Percentiles rank a stretch among this genome's conserved stretches.
Conservation (phyloP, 1,140 invertebrate species). For the Drosophila parabipectinata region DNA sequence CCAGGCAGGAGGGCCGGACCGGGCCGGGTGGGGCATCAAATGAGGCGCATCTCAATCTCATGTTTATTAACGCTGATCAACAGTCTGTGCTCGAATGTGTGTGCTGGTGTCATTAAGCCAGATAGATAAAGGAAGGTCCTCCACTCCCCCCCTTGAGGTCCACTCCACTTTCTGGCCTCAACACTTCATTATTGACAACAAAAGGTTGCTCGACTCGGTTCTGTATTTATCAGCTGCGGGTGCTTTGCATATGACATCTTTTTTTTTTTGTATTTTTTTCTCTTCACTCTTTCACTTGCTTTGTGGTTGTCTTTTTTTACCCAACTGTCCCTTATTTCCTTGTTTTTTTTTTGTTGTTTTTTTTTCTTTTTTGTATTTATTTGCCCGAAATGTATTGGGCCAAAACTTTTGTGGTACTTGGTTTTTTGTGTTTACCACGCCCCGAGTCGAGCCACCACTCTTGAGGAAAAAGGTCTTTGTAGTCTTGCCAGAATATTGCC, state of each 20-base stretch:
- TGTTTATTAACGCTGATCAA: slow-evolving; percentile 79
- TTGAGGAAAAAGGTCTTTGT: slow-evolving; percentile 37
- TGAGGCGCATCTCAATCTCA: slow-evolving; percentile 77
- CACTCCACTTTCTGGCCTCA: background rate
- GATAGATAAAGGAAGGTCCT: slow-evolving; percentile 65
- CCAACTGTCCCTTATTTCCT: slow-evolving; percentile 5
- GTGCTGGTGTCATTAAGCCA: slow-evolving; percentile 74
- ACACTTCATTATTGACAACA: slow-evolving; percentile 79
- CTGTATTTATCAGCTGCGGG: slow-evolving; percentile 52
- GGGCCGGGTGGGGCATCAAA: slow-evolving; percentile 57
- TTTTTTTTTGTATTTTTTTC: background rate
- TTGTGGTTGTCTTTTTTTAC: background rate
- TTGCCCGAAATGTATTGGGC: slow-evolving; percentile 41
- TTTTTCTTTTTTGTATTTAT: slow-evolving; percentile 1
- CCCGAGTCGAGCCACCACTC: background rate
- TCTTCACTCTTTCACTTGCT: slow-evolving; percentile 16
- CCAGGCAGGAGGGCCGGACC: slow-evolving; percentile 14
- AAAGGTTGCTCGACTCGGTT: slow-evolving; percentile 32
- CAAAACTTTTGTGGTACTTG: slow-evolving; percentile 26
- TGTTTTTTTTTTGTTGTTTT: background rate
- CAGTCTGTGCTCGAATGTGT: slow-evolving; percentile 22
- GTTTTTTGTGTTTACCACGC: slow-evolving; percentile 48
- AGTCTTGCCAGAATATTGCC: slow-evolving; percentile 44
- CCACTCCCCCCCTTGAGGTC: background rate
- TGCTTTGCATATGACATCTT: slow-evolving; percentile 61